These are phyloP conservation scores for Lamellibrachia columna DNA, from an alignment of 2,888 invertebrate species.

Conservation along the genomic window DNA sequence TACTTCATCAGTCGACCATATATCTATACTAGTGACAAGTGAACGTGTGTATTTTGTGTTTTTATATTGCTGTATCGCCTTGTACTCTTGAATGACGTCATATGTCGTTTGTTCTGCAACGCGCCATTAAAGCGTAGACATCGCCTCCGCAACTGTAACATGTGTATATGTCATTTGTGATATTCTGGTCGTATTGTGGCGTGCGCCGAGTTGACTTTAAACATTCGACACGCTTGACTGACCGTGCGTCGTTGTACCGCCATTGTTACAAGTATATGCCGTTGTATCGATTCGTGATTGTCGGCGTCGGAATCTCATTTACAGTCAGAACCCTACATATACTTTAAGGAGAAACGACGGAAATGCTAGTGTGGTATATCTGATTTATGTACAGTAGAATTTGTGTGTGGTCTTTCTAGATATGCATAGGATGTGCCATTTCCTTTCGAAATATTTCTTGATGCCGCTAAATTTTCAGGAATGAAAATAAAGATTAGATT, in stretches of 20 bases:
- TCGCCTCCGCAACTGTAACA: not conserved
- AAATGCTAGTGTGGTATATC: not conserved
- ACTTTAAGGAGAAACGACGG: not conserved
- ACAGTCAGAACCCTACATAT: not conserved
- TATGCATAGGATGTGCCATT: not conserved
- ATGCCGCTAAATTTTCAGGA: no score
- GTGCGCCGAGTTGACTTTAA: not conserved
- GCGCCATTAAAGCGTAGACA: not conserved
- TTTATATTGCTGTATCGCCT: not conserved
- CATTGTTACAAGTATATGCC: not conserved
- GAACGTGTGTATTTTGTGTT: not conserved
- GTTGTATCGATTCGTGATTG: not conserved
- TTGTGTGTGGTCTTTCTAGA: not conserved
- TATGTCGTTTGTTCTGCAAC: not conserved
- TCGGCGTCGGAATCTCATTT: not conserved
- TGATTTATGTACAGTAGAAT: not conserved
- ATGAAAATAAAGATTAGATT: not conserved
- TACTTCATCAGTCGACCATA: no score
- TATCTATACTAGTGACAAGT: not conserved
- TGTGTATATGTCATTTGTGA: not conserved
- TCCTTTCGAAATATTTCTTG: no score
- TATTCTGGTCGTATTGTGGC: not conserved
- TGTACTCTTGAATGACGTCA: not conserved
- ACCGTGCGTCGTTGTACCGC: not conserved
- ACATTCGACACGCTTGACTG: not conserved